Evolutionary conservation across 2,113 vertebrate genomes (phyloP), one percentile per base, ranked within the genome.

Genomic region (Seriola aureovittata): DNA sequence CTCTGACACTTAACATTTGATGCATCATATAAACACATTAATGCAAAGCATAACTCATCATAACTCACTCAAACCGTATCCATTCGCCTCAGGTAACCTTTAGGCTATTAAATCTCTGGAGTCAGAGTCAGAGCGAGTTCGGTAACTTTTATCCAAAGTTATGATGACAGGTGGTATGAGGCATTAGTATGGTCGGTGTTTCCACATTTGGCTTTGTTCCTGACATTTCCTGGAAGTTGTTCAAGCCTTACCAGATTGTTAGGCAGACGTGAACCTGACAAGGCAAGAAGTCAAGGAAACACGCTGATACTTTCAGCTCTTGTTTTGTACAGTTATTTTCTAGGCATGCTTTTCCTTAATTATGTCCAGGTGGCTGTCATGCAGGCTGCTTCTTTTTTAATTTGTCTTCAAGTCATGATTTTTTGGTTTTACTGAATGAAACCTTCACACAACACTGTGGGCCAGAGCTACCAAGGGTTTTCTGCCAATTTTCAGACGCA

Each of bases 291-390:
- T 34, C 34, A 38, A 7, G 57, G 19, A 74, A 67, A 71, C 3
- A 48, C 66, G 42, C 76, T 68, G 48, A 58, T 50, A 38, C 46
- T 63, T 73, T 74, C 52, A 67, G 54, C 36, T 32, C 21, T 44
- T 38, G 40, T 42, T 42, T 42, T 42, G 40, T 42, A 38, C 8
- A 57, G 46, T 40, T 25, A 65, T 70, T 58, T 83, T 50, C 38
- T 59, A 55, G 46, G 29, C 25, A 5, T 52, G 54, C 17, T 50
- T 36, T 8, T 36, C 21, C 36, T 46, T 78, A 58, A 67, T 62
- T 78, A 21, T 34, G 8, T 67, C 38, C 62, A 83, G 67, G 73
- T 71, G 66, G 58, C 58, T 71, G 13, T 16, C 44, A 48, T 17
- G 23, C 19, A 44, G 6, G 34, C 67, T 42, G 19, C 1, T 5